These are phyloP conservation scores for Lithodes maja DNA, from an alignment of 2,888 invertebrate genomes.

Conservation along the genomic window DNA sequence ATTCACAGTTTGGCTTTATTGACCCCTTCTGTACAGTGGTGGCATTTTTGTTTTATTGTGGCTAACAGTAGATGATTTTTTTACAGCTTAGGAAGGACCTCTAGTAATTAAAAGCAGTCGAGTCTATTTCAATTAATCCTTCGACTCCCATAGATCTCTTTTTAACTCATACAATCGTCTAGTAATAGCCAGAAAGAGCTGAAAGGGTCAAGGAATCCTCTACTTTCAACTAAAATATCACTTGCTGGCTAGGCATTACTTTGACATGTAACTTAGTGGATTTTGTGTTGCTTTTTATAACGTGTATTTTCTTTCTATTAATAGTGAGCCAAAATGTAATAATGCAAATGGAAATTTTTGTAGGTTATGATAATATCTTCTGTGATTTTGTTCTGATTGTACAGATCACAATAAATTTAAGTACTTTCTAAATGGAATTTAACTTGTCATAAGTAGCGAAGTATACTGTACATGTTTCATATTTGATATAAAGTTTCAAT, in stretches of 20 bases:
- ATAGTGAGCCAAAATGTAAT: slow-evolving; percentile 20
- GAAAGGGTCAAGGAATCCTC: slow-evolving; percentile 7
- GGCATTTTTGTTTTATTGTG: no score
- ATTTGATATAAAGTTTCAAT: background rate
- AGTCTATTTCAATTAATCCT: no score
- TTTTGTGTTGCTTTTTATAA: slow-evolving; percentile 47
- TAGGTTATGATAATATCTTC: slow-evolving; percentile 46
- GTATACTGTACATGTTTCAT: background rate
- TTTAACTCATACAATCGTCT: no score
- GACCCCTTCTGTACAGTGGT: background rate
- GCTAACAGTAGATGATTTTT: no score
- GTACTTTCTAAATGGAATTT: slow-evolving; percentile 53
- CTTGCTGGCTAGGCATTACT: slow-evolving; percentile 40
- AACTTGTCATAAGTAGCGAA: background rate
- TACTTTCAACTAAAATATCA: slow-evolving; percentile 22
- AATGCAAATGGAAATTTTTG: slow-evolving; percentile 19
- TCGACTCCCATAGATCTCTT: no score
- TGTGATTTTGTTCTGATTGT: slow-evolving; percentile 59
- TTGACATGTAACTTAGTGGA: slow-evolving; percentile 31
- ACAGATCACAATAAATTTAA: slow-evolving; percentile 67
- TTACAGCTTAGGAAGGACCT: no score
- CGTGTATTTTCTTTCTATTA: slow-evolving; percentile 51
- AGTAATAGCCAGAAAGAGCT: no score
- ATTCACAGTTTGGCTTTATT: slow-evolving; percentile 41
- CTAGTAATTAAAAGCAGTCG: no score